Conservation (phyloP, 2,797 vertebrate genomes). For the Lepus oiostolus region DNA sequence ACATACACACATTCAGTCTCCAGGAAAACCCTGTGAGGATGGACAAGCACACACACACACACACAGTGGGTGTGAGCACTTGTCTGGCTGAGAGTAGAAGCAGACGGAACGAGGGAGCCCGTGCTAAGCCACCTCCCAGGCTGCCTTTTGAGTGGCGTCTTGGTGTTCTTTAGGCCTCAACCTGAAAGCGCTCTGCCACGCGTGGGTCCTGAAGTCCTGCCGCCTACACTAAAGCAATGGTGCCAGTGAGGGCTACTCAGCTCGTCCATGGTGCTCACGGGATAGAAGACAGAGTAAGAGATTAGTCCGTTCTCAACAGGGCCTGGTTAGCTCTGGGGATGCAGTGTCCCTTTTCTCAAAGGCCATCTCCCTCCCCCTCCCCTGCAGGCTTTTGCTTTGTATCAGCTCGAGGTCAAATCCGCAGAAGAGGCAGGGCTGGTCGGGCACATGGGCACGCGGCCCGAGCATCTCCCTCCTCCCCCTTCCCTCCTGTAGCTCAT, state of each 20-base stretch:
- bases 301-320: background rate
- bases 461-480: background rate
- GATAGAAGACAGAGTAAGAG: background rate
- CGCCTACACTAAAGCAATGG: background rate
- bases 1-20: background rate
- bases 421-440: background rate
- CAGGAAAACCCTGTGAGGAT: background rate
- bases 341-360: background rate
- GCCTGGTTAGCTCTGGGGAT: background rate
- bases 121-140: background rate
- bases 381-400: background rate
- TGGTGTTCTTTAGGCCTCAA: background rate
- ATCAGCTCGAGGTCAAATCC: background rate
- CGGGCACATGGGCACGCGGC: background rate
- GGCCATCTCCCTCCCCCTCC: background rate
- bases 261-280: background rate
- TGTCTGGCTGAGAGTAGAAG: background rate
- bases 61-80: background rate
- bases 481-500: background rate
- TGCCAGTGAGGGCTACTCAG: background rate
- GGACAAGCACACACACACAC: background rate
- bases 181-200: background rate
- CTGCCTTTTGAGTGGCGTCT: background rate
- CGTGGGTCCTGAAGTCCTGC: background rate
- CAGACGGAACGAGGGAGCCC: background rate